A percentile compares a stretch with the other conserved stretches of the same genome.
These are phyloP conservation scores for Petrocephalus microphthalmus DNA, from an alignment of 2,113 vertebrate species.

Conservation along the genomic window DNA sequence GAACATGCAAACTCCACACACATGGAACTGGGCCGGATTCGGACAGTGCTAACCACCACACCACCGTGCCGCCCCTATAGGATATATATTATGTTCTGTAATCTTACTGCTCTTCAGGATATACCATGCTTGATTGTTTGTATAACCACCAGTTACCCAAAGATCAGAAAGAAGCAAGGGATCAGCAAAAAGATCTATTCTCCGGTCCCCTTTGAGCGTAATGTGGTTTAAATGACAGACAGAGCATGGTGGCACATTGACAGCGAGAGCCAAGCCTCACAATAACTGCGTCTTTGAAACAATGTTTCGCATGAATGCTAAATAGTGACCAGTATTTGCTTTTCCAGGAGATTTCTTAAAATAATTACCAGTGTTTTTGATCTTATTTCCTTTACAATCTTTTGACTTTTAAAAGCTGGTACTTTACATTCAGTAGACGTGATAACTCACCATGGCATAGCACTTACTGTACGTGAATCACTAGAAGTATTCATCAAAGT, in stretches of 20 bases:
- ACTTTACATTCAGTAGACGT: not conserved
- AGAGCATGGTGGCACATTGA: not conserved
- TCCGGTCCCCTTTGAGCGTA: not conserved
- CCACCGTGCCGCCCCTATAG: too few species aligned
- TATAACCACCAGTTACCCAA: not conserved
- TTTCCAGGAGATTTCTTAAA: not conserved
- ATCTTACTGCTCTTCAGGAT: not conserved
- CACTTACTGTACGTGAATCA: not conserved
- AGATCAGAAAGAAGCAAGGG: not conserved
- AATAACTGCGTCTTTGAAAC: conserved; percentile 13
- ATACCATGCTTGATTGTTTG: not conserved
- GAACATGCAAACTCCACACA: too few species aligned
- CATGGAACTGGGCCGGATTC: too few species aligned
- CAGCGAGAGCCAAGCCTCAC: not conserved
- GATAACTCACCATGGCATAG: not conserved
- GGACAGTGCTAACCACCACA: too few species aligned
- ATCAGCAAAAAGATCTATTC: not conserved
- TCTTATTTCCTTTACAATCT: not conserved
- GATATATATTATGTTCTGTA: too few species aligned
- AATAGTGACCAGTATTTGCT: not conserved
- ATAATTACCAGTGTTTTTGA: not conserved
- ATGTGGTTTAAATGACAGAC: not conserved
- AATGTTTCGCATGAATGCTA: conserved; percentile 1
- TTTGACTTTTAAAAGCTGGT: not conserved
- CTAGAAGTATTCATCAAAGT: not conserved